A percentile compares a stretch with the other conserved stretches of the same genome.
Conservation (phyloP, 2,797 vertebrate genomes). For the Eleutherodactylus coqui region DNA sequence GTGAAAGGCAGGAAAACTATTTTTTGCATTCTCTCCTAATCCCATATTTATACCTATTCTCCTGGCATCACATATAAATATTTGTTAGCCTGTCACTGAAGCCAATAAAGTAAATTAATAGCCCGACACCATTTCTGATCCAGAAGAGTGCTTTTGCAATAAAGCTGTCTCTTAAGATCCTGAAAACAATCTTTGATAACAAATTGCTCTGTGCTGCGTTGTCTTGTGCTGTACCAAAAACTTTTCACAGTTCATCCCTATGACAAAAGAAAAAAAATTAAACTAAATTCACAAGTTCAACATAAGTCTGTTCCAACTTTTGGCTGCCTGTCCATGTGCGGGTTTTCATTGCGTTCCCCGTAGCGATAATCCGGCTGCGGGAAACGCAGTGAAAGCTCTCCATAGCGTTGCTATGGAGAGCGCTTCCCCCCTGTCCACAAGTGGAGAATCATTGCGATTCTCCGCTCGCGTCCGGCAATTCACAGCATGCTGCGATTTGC, state of each 20-base stretch:
- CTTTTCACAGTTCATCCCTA: slow-evolving; percentile 72
- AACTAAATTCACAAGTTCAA: not conserved
- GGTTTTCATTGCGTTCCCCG: too few species aligned
- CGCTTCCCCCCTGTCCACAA: too few species aligned
- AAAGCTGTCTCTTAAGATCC: not conserved
- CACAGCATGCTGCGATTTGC: too few species aligned
- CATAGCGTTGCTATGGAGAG: too few species aligned
- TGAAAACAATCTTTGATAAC: not conserved
- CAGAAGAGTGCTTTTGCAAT: not conserved
- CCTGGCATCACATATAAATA: not conserved
- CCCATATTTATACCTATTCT: not conserved
- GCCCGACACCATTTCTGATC: not conserved
- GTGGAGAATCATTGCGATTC: too few species aligned
- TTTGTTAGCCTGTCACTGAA: not conserved
- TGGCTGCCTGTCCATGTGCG: too few species aligned
- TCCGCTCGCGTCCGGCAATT: too few species aligned
- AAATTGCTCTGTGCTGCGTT: not conserved
- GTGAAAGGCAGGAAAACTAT: not conserved
- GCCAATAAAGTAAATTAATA: not conserved
- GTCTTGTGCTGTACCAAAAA: not conserved
- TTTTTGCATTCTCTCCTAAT: not conserved
- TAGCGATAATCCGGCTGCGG: too few species aligned
- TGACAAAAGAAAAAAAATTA: slow-evolving; percentile 50
- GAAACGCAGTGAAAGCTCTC: too few species aligned
- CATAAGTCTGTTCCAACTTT: too few species aligned